Evolutionary conservation across 2,797 vertebrate genomes (phyloP).

Genomic region (Neopelma chrysocephalum): DNA sequence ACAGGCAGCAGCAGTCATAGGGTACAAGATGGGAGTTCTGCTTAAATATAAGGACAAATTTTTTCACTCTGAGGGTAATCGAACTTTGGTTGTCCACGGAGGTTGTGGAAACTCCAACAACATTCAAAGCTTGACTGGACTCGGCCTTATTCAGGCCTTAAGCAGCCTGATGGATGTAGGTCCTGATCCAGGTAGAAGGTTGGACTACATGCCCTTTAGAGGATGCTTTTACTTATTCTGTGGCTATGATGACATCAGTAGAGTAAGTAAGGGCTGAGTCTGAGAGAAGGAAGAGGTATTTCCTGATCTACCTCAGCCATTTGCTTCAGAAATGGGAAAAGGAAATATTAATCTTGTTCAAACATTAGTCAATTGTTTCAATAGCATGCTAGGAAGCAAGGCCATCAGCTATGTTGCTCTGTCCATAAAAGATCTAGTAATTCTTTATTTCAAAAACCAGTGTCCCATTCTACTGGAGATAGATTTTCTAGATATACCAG

Average conservation of each 20-base stretch:
- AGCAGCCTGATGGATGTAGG: neutral
- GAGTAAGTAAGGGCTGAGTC: neutral
- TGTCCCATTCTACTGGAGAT: neutral
- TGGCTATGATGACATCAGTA: neutral
- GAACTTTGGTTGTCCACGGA: neutral
- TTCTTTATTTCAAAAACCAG: neutral
- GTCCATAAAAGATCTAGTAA: neutral
- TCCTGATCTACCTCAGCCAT: neutral
- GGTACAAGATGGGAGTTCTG: neutral
- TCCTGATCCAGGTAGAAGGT: neutral
- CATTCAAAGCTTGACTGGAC: neutral
- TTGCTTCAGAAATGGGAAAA: neutral
- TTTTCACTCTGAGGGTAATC: neutral
- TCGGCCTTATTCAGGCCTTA: neutral
- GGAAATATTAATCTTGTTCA: neutral
- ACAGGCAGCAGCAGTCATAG: neutral
- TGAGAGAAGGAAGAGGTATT: neutral
- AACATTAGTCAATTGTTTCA: neutral
- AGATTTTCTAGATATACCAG: neutral
- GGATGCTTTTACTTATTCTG: neutral
- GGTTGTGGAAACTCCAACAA: neutral
- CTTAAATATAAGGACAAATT: neutral
- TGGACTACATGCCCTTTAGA: neutral
- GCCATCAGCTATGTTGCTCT: neutral
- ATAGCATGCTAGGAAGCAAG: neutral